Evolutionary conservation across 2,888 invertebrate genomes (phyloP), one percentile per base, ranked within the genome.

Genomic region (Polia nebulosa): DNA sequence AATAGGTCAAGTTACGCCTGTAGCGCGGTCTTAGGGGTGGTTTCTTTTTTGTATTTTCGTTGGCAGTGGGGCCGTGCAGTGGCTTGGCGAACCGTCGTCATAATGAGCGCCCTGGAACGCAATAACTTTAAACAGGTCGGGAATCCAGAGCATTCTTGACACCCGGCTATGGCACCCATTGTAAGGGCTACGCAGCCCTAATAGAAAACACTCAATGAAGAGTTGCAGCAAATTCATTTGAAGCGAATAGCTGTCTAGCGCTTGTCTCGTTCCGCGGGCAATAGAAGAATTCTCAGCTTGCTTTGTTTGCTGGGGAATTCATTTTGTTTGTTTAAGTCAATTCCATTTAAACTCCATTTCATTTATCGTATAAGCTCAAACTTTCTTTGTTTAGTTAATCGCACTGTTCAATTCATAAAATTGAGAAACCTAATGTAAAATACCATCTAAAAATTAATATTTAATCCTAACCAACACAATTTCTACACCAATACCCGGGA

Each of bases 101-200:
- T 83, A 82, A 84, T 82, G 81, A 86, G 71, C 75, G 71, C 53
- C 76, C 65, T 69, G 84, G 83, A 86, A 83, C 81, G 86, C 85
- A 86, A 87, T 88, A 83, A 87, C 67, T 87, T 81, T 71, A 84
- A 87, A 77, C 83, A 74, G 78, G 86, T 75, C 80, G 81, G 71
- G 83, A 83, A 86, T 87, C 76, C 81, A 75, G 78, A 72, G 73
- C 82, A 83, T 80, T 82, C 75, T 66, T 62, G 56, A 67, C 72
- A 67, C 65, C 67, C 58, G 65, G 70, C 78, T 71, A 63, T 66
- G 65, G 73, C 72, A 68, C 51, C 57, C 58, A 72, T 74, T 76
- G 69, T 53, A 62, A 64, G 58, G 60, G 63, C 70, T 71, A 65
- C 62, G 47, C 69, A 64, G 52, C 25, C 57, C 51, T 69, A 65